phyloP scores from a whole-genome alignment of 2,888 invertebrate genomes.

The Hartigia nigra region DNA sequence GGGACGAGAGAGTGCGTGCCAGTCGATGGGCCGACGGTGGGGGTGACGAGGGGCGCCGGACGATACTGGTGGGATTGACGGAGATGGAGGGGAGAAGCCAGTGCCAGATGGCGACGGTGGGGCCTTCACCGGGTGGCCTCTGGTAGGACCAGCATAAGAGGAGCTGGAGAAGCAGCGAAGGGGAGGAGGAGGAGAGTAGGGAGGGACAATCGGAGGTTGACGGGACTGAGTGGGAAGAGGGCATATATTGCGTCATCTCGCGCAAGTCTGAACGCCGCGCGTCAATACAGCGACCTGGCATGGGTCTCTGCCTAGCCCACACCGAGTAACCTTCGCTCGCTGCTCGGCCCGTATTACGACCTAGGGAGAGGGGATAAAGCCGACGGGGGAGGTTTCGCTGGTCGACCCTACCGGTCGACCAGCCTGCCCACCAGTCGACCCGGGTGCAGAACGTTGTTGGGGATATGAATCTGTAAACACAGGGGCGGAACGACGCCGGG shows the following conservation, averaged over 20 bases:
- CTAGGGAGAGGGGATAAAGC: slow-evolving; percentile 11
- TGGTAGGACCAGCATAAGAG: slow-evolving; percentile 8
- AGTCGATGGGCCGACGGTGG: slow-evolving; percentile 25
- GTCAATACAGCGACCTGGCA: slow-evolving; percentile 54
- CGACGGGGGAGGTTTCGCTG: slow-evolving; percentile 8
- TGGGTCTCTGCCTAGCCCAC: slow-evolving; percentile 9
- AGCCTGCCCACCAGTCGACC: neutral
- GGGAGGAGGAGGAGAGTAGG: slow-evolving; percentile 14
- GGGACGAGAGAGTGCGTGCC: slow-evolving; percentile 31
- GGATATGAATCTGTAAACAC: slow-evolving; percentile 44
- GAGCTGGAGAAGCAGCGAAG: slow-evolving; percentile 10
- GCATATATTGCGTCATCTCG: slow-evolving; percentile 58
- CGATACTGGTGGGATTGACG: neutral
- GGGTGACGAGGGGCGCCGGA: slow-evolving; percentile 22
- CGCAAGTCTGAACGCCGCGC: slow-evolving; percentile 58
- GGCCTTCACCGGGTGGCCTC: neutral
- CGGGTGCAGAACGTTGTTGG: slow-evolving; percentile 15
- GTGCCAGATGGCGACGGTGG: slow-evolving; percentile 14
- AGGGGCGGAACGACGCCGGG: slow-evolving; percentile 30
- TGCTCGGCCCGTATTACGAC: neutral
- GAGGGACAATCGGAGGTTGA: slow-evolving; percentile 4
- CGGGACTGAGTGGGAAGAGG: slow-evolving; percentile 10
- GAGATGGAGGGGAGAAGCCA: slow-evolving; percentile 27
- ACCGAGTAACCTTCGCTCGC: slow-evolving; percentile 11
- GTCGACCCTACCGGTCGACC: slow-evolving; percentile 8